These are phyloP conservation scores for Cotesia typhae DNA, from an alignment of 1,140 invertebrate genomes.

Conservation along the genomic window DNA sequence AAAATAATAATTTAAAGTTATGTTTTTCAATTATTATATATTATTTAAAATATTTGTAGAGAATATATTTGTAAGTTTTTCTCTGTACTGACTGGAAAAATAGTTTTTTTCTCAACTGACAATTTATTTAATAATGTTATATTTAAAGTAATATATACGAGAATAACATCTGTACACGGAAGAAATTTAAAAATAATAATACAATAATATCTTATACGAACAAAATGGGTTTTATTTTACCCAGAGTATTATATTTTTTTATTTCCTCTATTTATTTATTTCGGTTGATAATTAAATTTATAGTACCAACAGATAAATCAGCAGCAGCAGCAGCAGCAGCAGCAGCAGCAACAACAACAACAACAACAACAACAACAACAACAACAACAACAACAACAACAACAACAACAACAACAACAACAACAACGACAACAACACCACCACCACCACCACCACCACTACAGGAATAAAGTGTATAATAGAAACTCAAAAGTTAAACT, in stretches of 20 bases:
- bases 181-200: constrained; percentile 4
- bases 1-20: too few relatives aligned
- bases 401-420: too few relatives aligned
- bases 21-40: too few relatives aligned
- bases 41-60: too few relatives aligned
- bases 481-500: constrained; percentile 20
- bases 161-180: constrained; percentile 41
- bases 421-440: background rate
- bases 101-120: background rate
- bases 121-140: background rate
- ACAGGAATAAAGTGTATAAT: background rate
- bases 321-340: background rate
- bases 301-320: background rate
- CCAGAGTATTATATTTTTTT: constrained; percentile 13
- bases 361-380: too few relatives aligned
- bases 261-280: background rate
- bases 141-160: background rate
- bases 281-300: too few relatives aligned
- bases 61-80: background rate
- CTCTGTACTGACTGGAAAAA: too few relatives aligned
- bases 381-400: background rate
- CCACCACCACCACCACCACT: background rate
- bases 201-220: constrained; percentile 38
- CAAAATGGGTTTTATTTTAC: constrained; percentile 52
- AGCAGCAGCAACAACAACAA: too few relatives aligned